phyloP scores from a whole-genome alignment of 2,888 invertebrate genomes.

The Drosophila kambysellisi region DNA sequence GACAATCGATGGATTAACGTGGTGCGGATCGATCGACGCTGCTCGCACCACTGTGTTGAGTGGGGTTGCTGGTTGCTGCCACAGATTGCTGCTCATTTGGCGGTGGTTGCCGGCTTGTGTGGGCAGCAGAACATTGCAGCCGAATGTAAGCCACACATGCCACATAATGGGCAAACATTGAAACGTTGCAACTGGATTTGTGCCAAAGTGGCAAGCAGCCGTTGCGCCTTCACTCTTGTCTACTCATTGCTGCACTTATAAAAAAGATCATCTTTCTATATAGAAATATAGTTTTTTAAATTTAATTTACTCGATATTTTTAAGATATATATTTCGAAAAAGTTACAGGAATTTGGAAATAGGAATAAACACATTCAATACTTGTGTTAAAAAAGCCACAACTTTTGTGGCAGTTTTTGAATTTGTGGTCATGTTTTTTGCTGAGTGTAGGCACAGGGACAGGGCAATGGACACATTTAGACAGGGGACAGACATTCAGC shows the following conservation, averaged over 20 bases:
- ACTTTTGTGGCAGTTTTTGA: not conserved
- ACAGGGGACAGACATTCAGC: slow-evolving; percentile 4
- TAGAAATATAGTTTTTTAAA: not conserved
- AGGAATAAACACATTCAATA: not conserved
- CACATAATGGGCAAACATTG: slow-evolving; percentile 72
- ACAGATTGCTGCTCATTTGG: slow-evolving; percentile 42
- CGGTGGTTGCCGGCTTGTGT: slow-evolving; percentile 53
- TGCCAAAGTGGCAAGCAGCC: slow-evolving; percentile 63
- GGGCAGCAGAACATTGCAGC: slow-evolving; percentile 73
- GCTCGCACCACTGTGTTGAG: slow-evolving; percentile 20
- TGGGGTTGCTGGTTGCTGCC: slow-evolving; percentile 26
- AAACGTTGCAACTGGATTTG: slow-evolving; percentile 61
- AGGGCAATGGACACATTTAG: slow-evolving; percentile 27
- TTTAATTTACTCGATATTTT: not conserved
- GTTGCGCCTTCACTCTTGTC: slow-evolving; percentile 4
- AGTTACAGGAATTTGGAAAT: not conserved
- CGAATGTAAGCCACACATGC: slow-evolving; percentile 68
- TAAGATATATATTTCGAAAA: not conserved
- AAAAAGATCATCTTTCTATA: not conserved
- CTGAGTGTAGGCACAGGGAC: slow-evolving; percentile 1
- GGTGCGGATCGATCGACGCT: slow-evolving; percentile 46
- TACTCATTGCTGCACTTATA: not conserved
- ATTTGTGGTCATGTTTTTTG: not conserved
- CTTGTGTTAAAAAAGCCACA: rapidly evolving
- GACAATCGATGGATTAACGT: slow-evolving; percentile 36